phyloP scores from a whole-genome alignment of 2,888 invertebrate species.

The Ophonus ardosiacus region DNA sequence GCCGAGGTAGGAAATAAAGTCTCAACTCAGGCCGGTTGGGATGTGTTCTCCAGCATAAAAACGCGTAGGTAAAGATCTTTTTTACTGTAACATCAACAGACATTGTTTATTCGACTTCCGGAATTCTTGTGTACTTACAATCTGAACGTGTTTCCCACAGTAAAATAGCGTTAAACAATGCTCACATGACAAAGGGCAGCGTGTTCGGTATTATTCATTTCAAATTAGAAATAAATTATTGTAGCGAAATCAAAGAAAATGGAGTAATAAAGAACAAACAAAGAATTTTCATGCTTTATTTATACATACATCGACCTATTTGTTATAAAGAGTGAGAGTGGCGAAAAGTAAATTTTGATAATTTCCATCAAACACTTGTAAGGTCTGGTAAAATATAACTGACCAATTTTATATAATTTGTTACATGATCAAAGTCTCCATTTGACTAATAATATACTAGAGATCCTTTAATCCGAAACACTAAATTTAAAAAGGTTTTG shows the following conservation, averaged over 20 bases:
- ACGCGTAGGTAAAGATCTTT: conserved; percentile 47
- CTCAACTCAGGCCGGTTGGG: conserved; percentile 11
- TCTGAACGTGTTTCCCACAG: conserved; percentile 53
- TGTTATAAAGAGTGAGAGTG: no score
- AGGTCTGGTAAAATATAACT: no score
- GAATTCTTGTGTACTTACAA: conserved; percentile 54
- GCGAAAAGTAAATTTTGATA: no score
- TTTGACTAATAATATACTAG: no score
- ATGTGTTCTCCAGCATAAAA: conserved; percentile 37
- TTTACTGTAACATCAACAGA: conserved; percentile 57
- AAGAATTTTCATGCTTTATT: no score
- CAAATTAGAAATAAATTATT: conserved; percentile 13
- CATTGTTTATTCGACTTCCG: conserved; percentile 52
- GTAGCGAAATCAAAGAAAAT: neutral
- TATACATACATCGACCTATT: no score
- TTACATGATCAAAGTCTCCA: no score
- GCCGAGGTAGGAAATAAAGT: conserved; percentile 36
- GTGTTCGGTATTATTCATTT: neutral
- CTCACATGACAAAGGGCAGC: neutral
- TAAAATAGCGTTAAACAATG: conserved; percentile 38
- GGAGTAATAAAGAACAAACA: neutral
- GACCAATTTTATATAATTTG: no score
- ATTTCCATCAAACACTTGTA: no score
- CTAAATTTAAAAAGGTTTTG: no score
- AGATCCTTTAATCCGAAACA: no score